Evolutionary conservation across 2,113 vertebrate genomes (phyloP).

Genomic region (Accipiter cooperii): DNA sequence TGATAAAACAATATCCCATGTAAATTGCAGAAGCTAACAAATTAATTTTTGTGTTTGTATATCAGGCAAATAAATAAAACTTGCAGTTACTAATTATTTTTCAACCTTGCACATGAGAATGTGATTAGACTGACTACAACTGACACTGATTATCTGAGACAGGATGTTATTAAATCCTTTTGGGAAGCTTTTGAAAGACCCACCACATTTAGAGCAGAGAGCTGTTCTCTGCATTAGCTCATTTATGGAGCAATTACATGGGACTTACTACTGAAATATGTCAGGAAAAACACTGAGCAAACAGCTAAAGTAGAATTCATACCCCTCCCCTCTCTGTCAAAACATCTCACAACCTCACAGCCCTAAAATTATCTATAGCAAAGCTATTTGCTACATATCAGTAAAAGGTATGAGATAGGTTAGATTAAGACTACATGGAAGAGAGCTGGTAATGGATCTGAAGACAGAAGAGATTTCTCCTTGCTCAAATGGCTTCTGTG

Average conservation of each 20-base stretch:
- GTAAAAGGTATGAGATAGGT: neutral
- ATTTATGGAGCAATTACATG: conserved; percentile 16
- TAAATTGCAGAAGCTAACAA: neutral
- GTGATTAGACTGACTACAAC: conserved; percentile 14
- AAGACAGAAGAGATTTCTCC: neutral
- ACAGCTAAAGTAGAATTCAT: neutral
- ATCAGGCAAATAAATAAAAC: conserved; percentile 44
- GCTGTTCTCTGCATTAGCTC: conserved; percentile 29
- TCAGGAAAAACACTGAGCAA: neutral
- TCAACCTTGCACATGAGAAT: conserved; percentile 32
- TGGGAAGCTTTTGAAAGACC: conserved; percentile 26
- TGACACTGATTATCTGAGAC: conserved; percentile 50
- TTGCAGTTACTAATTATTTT: conserved; percentile 48
- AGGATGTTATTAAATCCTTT: conserved; percentile 60
- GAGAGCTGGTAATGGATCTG: neutral
- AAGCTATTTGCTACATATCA: neutral
- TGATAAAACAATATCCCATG: neutral
- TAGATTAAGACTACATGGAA: neutral
- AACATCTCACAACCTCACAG: neutral
- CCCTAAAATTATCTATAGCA: neutral
- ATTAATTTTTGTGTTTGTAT: conserved; percentile 9
- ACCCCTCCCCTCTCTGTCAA: neutral
- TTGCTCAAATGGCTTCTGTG: neutral
- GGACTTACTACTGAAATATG: neutral
- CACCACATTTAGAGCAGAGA: neutral